These are phyloP conservation scores for Sinocyclocheilus anshuiensis DNA, from an alignment of 2,113 vertebrate species.

Conservation along the genomic window DNA sequence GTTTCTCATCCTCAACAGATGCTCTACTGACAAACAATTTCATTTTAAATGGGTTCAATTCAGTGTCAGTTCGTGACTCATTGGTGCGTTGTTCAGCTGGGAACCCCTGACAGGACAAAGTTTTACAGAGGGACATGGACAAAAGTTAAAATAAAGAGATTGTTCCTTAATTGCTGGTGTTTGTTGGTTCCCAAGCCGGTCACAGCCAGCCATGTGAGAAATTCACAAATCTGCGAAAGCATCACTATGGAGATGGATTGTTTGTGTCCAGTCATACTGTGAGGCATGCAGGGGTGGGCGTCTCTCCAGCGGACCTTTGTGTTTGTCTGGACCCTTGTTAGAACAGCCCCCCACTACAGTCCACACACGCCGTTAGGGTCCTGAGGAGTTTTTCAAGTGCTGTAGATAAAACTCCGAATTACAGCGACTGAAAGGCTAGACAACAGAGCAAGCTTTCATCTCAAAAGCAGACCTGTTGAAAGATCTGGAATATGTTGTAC, in stretches of 20 bases:
- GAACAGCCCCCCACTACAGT: slow-evolving; percentile 16
- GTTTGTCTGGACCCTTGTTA: slow-evolving; percentile 38
- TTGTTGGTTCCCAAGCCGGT: slow-evolving; percentile 64
- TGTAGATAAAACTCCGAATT: not conserved
- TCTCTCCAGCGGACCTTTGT: slow-evolving; percentile 33
- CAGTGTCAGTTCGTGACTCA: not conserved
- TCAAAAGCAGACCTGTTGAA: not conserved
- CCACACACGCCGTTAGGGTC: slow-evolving; percentile 2
- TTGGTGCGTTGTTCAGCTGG: slow-evolving; percentile 20
- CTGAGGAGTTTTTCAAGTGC: slow-evolving; percentile 16
- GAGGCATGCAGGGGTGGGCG: slow-evolving; percentile 60
- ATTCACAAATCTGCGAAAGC: slow-evolving; percentile 65
- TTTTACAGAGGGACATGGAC: slow-evolving; percentile 50
- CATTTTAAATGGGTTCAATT: slow-evolving; percentile 26
- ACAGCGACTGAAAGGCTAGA: not conserved
- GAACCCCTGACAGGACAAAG: slow-evolving; percentile 45
- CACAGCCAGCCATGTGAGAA: slow-evolving; percentile 67
- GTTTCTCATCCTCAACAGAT: not conserved
- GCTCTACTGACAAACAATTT: slow-evolving; percentile 8
- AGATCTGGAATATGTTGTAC: not conserved
- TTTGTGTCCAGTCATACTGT: slow-evolving; percentile 74
- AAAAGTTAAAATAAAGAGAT: slow-evolving; percentile 63
- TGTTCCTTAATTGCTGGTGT: slow-evolving; percentile 70
- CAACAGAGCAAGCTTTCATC: not conserved
- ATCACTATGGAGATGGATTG: slow-evolving; percentile 75